phyloP scores from a whole-genome alignment of 53 echinoderm and acorn worm genomes.

The Echinarachnius parma region DNA sequence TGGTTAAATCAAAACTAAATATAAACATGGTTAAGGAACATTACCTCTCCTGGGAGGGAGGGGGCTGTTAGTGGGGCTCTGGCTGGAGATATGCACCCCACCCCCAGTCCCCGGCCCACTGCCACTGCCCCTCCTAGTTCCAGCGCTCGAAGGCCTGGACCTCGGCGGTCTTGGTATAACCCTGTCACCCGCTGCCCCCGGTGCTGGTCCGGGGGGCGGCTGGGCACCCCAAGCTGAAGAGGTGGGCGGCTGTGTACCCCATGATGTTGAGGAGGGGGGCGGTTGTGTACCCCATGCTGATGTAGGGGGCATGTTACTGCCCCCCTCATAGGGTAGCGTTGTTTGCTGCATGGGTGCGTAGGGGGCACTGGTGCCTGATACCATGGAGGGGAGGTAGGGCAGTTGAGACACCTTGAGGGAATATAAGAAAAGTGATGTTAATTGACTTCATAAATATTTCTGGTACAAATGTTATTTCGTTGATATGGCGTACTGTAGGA shows the following conservation, averaged over 20 bases:
- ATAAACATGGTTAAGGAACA: too few relatives aligned
- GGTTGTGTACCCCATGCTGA: too few relatives aligned
- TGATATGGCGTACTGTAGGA: too few relatives aligned
- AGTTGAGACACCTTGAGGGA: too few relatives aligned
- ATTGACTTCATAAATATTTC: too few relatives aligned
- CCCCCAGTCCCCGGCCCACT: conserved; percentile 50
- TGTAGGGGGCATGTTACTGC: too few relatives aligned
- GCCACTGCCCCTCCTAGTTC: conserved; percentile 76
- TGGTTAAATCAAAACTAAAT: too few relatives aligned
- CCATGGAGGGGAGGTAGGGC: conserved; percentile 38
- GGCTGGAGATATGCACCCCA: conserved; percentile 16
- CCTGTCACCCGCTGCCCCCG: conserved; percentile 24
- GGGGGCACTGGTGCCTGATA: conserved; percentile 4
- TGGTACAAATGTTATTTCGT: too few relatives aligned
- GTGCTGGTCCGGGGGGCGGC: conserved; percentile 6
- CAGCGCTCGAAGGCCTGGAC: conserved; percentile 90
- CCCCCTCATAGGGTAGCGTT: conserved; percentile 12
- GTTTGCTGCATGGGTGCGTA: conserved; percentile 21
- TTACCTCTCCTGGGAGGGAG: conserved; percentile 87
- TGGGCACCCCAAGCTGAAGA: conserved; percentile 59
- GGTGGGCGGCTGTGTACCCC: too few relatives aligned
- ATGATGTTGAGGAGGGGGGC: too few relatives aligned
- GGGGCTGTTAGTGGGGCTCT: conserved; percentile 83
- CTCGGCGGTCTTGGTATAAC: conserved; percentile 91
- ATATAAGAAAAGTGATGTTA: too few relatives aligned